A percentile compares a stretch with the other conserved stretches of the same genome.
Evolutionary conservation across 2,888 invertebrate genomes (phyloP).

Genomic region (Leistus spinibarbis): DNA sequence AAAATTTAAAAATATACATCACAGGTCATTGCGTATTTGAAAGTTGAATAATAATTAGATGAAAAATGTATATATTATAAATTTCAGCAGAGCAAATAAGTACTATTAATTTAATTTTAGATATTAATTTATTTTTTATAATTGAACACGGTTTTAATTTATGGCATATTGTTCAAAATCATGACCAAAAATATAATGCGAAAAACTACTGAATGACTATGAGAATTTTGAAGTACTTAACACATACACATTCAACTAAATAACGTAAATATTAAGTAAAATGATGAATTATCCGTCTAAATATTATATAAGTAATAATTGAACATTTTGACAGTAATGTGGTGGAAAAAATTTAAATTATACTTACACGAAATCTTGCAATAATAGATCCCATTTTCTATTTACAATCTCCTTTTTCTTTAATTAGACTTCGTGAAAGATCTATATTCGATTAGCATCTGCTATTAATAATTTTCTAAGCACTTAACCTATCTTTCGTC

Average conservation of each 20-base stretch:
- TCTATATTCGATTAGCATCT: conserved; percentile 36
- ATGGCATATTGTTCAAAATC: not conserved
- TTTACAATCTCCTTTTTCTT: conserved; percentile 17
- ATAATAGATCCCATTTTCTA: conserved; percentile 68
- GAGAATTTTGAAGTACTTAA: not conserved
- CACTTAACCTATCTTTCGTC: conserved; percentile 34
- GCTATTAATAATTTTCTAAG: conserved; percentile 36
- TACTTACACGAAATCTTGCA: conserved; percentile 72
- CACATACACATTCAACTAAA: not conserved
- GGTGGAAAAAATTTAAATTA: conserved; percentile 14
- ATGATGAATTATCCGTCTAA: not conserved
- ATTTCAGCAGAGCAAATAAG: too few species aligned
- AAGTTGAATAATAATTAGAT: too few species aligned
- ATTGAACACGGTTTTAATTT: not conserved
- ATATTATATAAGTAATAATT: not conserved
- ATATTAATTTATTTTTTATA: not conserved
- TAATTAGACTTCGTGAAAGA: conserved; percentile 26
- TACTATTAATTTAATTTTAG: too few species aligned
- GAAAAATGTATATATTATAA: too few species aligned
- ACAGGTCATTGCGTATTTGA: too few species aligned
- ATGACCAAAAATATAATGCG: not conserved
- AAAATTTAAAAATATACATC: not conserved
- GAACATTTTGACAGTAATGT: conserved; percentile 31
- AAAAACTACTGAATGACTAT: not conserved
- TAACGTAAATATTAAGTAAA: not conserved